phyloP scores from a whole-genome alignment of 2,113 vertebrate genomes.

The Thamnophis sirtalis region DNA sequence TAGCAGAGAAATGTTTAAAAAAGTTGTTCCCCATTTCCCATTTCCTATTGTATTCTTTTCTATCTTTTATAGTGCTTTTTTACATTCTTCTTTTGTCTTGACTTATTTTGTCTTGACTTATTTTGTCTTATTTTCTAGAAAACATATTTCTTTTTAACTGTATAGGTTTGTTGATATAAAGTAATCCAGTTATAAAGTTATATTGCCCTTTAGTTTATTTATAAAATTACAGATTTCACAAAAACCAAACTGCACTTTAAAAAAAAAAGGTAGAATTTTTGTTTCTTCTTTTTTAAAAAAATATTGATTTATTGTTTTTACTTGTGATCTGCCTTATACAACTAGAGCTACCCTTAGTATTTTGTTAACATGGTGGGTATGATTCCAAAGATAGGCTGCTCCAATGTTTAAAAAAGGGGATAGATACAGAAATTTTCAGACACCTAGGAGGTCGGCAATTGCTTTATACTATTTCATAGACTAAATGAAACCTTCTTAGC shows the following conservation, averaged over 20 bases:
- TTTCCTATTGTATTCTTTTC: not conserved
- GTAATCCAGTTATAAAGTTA: not conserved
- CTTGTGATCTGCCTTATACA: not conserved
- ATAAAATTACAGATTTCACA: not conserved
- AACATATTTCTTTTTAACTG: not conserved
- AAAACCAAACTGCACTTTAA: not conserved
- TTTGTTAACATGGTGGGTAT: not conserved
- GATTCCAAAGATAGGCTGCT: not conserved
- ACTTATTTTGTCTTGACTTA: too few relatives aligned
- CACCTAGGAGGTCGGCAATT: not conserved
- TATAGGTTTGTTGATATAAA: not conserved
- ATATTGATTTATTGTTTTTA: not conserved
- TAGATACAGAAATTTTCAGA: not conserved
- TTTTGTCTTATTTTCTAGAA: not conserved
- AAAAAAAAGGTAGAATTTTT: too few relatives aligned
- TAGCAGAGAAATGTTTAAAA: not conserved
- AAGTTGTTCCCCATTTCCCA: not conserved
- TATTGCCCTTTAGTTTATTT: not conserved
- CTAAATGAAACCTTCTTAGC: slow-evolving; percentile 49
- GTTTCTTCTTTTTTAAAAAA: not conserved
- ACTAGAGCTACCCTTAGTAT: not conserved
- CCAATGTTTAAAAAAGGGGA: not conserved
- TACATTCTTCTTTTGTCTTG: not conserved
- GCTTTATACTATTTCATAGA: not conserved
- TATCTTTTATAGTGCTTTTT: not conserved